Conservation (phyloP, 2,113 vertebrate genomes). For the Pseudorectes ferrugineus region DNA sequence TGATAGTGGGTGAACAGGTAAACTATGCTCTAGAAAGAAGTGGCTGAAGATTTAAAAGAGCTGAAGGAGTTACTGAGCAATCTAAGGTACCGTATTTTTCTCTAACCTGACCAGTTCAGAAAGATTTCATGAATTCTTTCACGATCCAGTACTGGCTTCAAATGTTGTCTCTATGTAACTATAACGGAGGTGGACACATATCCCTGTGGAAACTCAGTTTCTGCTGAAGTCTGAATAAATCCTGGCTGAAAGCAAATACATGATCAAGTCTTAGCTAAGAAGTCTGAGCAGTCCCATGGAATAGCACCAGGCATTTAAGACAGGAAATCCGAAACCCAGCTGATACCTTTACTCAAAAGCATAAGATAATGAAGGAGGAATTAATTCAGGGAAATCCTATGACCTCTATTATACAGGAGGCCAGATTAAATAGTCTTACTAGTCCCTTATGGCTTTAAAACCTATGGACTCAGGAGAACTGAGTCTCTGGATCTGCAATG, state of each 20-base stretch:
- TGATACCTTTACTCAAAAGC: not conserved
- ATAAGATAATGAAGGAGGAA: not conserved
- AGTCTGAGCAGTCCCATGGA: not conserved
- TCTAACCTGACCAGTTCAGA: not conserved
- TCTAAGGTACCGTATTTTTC: not conserved
- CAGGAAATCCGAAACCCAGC: not conserved
- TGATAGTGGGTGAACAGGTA: not conserved
- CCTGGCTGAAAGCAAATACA: not conserved
- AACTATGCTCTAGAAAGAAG: not conserved
- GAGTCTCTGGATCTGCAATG: not conserved
- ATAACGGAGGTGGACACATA: accelerated
- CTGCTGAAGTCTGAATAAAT: not conserved
- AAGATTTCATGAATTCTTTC: not conserved
- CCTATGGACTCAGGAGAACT: not conserved
- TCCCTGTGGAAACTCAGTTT: not conserved
- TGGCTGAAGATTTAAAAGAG: not conserved
- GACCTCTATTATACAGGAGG: not conserved
- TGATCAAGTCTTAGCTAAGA: not conserved
- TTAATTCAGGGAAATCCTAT: not conserved
- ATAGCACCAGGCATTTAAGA: not conserved
- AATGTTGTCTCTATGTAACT: not conserved
- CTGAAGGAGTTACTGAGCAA: not conserved
- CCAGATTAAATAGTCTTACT: not conserved
- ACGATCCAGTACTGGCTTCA: not conserved
- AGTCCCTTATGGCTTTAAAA: not conserved